Percentiles rank a stretch among this genome's conserved stretches.
Conservation (phyloP, 1,140 invertebrate genomes). For the Himalopsyche phryganea region DNA sequence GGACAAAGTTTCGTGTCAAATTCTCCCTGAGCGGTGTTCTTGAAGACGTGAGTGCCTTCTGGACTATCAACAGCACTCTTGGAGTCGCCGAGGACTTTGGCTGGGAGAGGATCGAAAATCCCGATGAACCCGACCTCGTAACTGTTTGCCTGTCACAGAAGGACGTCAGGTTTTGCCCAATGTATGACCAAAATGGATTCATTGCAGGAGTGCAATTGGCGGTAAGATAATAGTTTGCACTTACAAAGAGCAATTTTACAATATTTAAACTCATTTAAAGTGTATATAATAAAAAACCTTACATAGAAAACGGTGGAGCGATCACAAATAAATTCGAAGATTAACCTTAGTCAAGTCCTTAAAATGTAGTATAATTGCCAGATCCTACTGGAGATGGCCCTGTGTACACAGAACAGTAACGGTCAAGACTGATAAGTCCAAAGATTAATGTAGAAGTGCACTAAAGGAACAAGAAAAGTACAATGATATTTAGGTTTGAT, state of each 20-base stretch:
- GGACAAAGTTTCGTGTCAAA: neutral
- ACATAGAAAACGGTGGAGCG: too few relatives aligned
- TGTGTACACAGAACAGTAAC: too few relatives aligned
- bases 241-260: neutral
- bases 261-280: neutral
- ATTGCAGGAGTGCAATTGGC: constrained; percentile 32
- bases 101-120: constrained; percentile 1
- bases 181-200: constrained; percentile 35
- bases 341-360: too few relatives aligned
- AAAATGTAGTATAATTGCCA: too few relatives aligned
- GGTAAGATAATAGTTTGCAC: constrained; percentile 9
- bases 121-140: neutral
- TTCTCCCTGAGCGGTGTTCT: neutral
- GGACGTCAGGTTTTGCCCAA: constrained; percentile 30
- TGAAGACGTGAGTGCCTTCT: constrained; percentile 11
- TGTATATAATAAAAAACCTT: neutral
- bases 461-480: too few relatives aligned
- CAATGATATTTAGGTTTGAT: too few relatives aligned
- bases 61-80: constrained; percentile 12
- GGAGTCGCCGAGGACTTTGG: constrained; percentile 2
- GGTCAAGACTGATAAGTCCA: too few relatives aligned
- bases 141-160: constrained; percentile 12
- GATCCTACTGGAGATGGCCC: too few relatives aligned
- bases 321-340: too few relatives aligned
- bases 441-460: too few relatives aligned